These are phyloP conservation scores for Ascidia mentula DNA, from an alignment of 23 tunicate species.

Conservation along the genomic window DNA sequence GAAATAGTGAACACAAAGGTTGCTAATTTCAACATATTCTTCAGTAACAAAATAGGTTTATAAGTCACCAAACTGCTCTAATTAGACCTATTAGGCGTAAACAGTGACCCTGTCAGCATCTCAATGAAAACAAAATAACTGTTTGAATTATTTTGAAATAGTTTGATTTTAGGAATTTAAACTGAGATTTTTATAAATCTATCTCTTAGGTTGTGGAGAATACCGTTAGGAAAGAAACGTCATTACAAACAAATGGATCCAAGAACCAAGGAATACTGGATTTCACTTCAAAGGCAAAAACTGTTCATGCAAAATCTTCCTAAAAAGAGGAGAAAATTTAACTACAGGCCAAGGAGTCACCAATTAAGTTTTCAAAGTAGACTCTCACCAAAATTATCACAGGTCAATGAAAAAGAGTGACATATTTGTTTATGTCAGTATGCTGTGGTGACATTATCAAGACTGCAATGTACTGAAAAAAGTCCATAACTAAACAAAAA, in stretches of 20 bases:
- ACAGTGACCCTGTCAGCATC: not conserved
- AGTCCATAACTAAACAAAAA: no score
- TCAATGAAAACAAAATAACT: not conserved
- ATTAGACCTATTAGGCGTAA: no score
- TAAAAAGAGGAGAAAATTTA: constrained; percentile 28
- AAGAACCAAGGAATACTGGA: constrained; percentile 73
- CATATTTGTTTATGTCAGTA: no score
- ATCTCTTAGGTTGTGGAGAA: constrained; percentile 65
- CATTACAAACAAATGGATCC: constrained; percentile 48
- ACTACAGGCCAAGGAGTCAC: constrained; percentile 21
- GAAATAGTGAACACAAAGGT: no score
- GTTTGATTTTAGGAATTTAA: no score
- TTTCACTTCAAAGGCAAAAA: constrained; percentile 15
- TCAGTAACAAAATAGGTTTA: no score
- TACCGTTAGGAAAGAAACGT: constrained; percentile 60
- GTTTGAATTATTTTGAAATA: not conserved
- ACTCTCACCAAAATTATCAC: constrained; percentile 27
- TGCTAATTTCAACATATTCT: no score
- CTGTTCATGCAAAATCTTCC: constrained; percentile 16
- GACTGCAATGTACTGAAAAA: no score
- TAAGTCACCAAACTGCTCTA: no score
- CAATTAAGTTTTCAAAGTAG: constrained; percentile 57
- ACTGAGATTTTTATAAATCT: not conserved
- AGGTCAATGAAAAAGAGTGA: not conserved
- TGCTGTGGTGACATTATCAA: no score